Evolutionary conservation across 2,797 vertebrate genomes (phyloP).

Genomic region (Strix occidentalis): DNA sequence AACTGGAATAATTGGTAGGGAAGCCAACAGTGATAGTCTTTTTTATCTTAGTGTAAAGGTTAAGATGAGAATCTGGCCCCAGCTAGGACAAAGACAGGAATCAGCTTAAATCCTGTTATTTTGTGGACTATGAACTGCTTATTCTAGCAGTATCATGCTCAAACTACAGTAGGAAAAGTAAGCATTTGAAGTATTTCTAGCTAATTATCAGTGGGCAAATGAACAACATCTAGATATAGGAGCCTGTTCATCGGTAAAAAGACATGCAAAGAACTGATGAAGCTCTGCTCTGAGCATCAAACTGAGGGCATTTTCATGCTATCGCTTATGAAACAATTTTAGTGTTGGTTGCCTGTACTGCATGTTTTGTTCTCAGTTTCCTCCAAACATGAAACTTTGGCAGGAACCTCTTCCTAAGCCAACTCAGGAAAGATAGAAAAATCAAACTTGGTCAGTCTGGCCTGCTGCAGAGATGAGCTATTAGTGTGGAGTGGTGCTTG

Average conservation of each 20-base stretch:
- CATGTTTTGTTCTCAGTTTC: neutral
- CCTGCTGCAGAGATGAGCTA: neutral
- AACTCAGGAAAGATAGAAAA: neutral
- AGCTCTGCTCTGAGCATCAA: neutral
- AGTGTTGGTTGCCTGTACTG: neutral
- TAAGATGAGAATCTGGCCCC: neutral
- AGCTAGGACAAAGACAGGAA: neutral
- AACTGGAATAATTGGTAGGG: neutral
- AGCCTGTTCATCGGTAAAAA: neutral
- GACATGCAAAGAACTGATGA: neutral
- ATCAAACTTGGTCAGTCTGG: neutral
- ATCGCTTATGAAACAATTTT: neutral
- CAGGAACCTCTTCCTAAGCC: neutral
- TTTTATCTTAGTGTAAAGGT: neutral
- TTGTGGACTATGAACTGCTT: neutral
- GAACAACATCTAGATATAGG: neutral
- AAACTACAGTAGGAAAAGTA: too few species aligned
- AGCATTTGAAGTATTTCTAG: too few species aligned
- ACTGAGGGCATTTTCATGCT: too few species aligned
- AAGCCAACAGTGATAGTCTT: neutral
- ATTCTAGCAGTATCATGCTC: too few species aligned
- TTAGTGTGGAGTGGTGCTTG: neutral
- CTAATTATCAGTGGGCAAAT: neutral
- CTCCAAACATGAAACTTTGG: neutral
- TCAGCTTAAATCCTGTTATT: neutral